Conservation (phyloP, 2,113 vertebrate species). For the Periophthalmodon schlosseri region DNA sequence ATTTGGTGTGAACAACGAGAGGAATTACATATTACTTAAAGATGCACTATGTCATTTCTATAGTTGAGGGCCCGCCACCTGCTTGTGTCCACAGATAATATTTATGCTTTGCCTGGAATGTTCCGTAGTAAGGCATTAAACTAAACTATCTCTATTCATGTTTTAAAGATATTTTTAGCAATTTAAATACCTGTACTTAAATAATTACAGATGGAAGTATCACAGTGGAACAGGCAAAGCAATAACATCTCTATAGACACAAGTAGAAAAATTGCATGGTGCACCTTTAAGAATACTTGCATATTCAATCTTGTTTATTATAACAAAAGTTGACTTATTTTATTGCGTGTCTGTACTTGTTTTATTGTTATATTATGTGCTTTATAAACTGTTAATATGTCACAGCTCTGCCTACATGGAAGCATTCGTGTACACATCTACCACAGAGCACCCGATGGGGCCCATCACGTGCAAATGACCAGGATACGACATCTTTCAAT, state of each 20-base stretch:
- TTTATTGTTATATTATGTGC: conserved; percentile 4
- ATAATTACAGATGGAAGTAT: no score
- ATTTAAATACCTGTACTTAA: no score
- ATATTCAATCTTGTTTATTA: background rate
- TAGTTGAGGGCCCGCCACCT: no score
- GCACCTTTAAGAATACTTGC: background rate
- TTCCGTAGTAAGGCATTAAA: no score
- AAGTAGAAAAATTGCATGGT: background rate
- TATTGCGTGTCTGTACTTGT: background rate
- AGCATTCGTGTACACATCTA: conserved; percentile 64
- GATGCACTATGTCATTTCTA: background rate
- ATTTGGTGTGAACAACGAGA: background rate
- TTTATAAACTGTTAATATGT: background rate
- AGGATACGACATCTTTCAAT: conserved; percentile 51
- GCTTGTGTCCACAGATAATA: no score
- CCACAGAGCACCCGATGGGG: conserved; percentile 47
- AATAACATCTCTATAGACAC: background rate
- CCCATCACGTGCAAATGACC: conserved; percentile 35
- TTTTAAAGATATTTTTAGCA: no score
- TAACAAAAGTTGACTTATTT: background rate
- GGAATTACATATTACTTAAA: background rate
- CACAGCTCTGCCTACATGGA: conserved; percentile 20
- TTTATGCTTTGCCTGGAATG: no score
- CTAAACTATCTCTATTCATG: no score
- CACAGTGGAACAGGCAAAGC: no score